Evolutionary conservation across 2,797 vertebrate species (phyloP), one percentile per base, ranked within the genome.

Genomic region (Pteronotus mesoamericanus): DNA sequence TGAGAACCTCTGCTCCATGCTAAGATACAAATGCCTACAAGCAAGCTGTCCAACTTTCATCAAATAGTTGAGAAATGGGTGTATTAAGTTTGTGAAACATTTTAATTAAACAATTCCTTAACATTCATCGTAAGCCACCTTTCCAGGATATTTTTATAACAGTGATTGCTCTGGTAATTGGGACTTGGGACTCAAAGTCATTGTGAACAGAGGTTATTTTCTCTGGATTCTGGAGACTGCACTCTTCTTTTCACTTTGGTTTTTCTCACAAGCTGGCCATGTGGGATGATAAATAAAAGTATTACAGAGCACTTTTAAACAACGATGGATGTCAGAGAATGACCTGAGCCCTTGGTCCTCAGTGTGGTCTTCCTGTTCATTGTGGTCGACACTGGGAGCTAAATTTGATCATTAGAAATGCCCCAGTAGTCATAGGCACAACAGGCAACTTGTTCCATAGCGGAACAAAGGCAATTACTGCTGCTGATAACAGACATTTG

Each of bases 121-220:
- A 46, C 24, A 86, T 37, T 48, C 42, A 37, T 4, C 37, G n/a
- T 57, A 44, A 91, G 18, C 85, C 57, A 88, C 78, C 77, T 94
- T 92, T 83, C 91, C 4, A 39, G 78, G 42, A 57, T 59, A 79
- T 86, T 91, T 97, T 93, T 69, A 5, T 80, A 94, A 72, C 34
- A 71, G 39, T 77, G 80, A 93, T 89, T 80, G n/a, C 26, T 74
- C 39, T 71, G 26, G n/a, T 66, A 53, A 92, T 88, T 42, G 88
- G 78, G 32, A 88, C 11, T 55, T 53, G 22, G 66, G 19, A 14
- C 29, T 69, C 75, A 39, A 61, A 78, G 46, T 94, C 77, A 64
- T 18, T 15, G 77, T 37, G 39, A 85, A 48, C 42, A 16, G 46
- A 94, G 85, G 29, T 32, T 44, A 11, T 71, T 74, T 94, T 34